These are phyloP conservation scores for Drosophila austrosaltans DNA, from an alignment of 2,888 invertebrate genomes.

Conservation along the genomic window DNA sequence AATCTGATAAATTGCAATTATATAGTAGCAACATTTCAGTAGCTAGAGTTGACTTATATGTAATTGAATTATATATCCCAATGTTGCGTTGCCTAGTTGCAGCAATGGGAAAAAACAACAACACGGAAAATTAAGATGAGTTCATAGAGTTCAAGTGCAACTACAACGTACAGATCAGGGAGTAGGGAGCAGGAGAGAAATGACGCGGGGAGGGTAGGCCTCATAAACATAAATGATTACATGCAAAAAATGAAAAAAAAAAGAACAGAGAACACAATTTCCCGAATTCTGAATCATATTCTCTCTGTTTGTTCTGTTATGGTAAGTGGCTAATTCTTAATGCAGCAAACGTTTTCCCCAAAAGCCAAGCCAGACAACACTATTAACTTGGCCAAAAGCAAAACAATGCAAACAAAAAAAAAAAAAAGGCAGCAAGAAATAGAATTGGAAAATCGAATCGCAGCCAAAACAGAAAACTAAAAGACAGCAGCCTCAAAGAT, in stretches of 20 bases:
- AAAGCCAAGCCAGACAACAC: slow-evolving; percentile 65
- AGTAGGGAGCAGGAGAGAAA: not conserved
- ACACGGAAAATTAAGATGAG: slow-evolving; percentile 57
- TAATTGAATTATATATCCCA: slow-evolving; percentile 49
- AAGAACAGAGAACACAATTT: slow-evolving; percentile 31
- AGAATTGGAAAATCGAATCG: slow-evolving; percentile 32
- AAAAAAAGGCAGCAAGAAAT: slow-evolving; percentile 15
- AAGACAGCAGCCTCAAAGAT: not conserved
- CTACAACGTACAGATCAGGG: slow-evolving; percentile 10
- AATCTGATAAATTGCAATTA: not conserved
- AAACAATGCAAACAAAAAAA: slow-evolving; percentile 41
- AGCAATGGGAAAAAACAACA: slow-evolving; percentile 80
- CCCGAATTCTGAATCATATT: slow-evolving; percentile 20
- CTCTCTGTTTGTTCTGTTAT: slow-evolving; percentile 13
- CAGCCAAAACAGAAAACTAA: slow-evolving; percentile 40
- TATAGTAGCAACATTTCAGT: slow-evolving; percentile 8
- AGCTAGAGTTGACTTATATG: slow-evolving; percentile 2
- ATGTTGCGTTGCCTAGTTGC: slow-evolving; percentile 67
- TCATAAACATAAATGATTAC: slow-evolving; percentile 49
- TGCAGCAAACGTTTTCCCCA: slow-evolving; percentile 37
- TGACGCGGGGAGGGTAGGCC: not conserved
- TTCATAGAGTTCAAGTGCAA: slow-evolving; percentile 72
- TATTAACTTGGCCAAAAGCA: slow-evolving; percentile 62
- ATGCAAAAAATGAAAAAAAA: slow-evolving; percentile 12
- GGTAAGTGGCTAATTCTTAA: slow-evolving; percentile 37